A percentile compares a stretch with the other conserved stretches of the same genome.
phyloP scores from a whole-genome alignment of 2,888 invertebrate species.

The Venustoraphidia nigricollis region DNA sequence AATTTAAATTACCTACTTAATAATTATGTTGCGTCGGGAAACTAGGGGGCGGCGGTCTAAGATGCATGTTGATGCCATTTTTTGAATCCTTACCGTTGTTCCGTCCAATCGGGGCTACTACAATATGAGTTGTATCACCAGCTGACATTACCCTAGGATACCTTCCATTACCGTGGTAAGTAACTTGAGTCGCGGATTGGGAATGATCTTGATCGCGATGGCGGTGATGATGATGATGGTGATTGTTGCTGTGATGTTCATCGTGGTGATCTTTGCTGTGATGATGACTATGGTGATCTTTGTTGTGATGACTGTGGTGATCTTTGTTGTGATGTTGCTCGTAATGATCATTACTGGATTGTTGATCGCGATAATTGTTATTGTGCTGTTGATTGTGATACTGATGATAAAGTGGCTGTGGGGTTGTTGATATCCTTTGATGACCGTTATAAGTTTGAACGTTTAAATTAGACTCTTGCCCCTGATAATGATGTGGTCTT shows the following conservation, averaged over 20 bases:
- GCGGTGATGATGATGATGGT: not conserved
- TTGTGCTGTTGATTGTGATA: not conserved
- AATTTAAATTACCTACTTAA: no score
- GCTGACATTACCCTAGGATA: no score
- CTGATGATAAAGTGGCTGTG: not conserved
- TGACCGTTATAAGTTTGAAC: not conserved
- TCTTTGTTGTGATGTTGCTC: not conserved
- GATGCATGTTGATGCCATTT: no score
- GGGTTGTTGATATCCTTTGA: not conserved
- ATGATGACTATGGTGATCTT: not conserved
- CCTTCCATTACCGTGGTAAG: no score
- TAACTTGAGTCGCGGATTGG: no score
- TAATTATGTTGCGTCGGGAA: no score
- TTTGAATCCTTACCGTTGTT: no score
- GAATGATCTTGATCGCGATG: not conserved
- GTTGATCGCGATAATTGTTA: not conserved
- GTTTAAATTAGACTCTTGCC: no score
- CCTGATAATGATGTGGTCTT: no score
- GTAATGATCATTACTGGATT: not conserved
- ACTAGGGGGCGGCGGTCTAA: no score
- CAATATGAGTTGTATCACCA: no score
- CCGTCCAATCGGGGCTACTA: no score
- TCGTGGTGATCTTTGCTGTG: not conserved
- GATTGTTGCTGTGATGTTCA: not conserved
- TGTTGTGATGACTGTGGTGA: not conserved